Percentiles rank a stretch among this genome's conserved stretches.
Evolutionary conservation across 2,888 invertebrate species (phyloP).

Genomic region (Altica lythri): DNA sequence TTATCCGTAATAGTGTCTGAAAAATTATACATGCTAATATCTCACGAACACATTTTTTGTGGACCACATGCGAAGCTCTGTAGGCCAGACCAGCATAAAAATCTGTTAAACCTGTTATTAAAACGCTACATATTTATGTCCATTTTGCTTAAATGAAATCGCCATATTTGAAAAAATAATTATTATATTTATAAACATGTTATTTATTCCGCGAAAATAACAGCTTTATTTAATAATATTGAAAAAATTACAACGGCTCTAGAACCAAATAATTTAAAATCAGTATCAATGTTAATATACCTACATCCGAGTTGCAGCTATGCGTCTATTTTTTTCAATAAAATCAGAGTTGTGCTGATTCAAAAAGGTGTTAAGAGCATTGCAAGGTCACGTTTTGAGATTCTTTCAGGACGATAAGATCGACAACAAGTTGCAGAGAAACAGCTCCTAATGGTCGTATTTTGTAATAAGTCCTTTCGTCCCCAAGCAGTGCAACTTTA

Average conservation of each 20-base stretch:
- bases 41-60: conserved; percentile 2
- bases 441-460: conserved; percentile 55
- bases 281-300: no score
- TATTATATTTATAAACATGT: not conserved
- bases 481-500: conserved; percentile 47
- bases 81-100: not conserved
- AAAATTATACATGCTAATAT: conserved; percentile 12
- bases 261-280: no score
- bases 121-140: conserved; percentile 13
- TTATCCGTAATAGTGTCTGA: not conserved
- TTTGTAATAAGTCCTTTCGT: conserved; percentile 46
- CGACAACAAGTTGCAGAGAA: conserved; percentile 55
- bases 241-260: no score
- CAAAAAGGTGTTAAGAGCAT: conserved; percentile 53
- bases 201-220: no score
- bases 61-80: conserved; percentile 12
- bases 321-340: conserved; percentile 29
- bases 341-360: conserved; percentile 41
- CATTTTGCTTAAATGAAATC: not conserved
- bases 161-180: not conserved
- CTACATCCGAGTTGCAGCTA: conserved; percentile 26
- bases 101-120: conserved; percentile 14
- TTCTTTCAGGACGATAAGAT: conserved; percentile 53
- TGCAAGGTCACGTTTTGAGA: conserved; percentile 57
- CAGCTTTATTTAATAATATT: no score